phyloP scores from a whole-genome alignment of 2,113 vertebrate species.

The Stegostoma tigrinum region DNA sequence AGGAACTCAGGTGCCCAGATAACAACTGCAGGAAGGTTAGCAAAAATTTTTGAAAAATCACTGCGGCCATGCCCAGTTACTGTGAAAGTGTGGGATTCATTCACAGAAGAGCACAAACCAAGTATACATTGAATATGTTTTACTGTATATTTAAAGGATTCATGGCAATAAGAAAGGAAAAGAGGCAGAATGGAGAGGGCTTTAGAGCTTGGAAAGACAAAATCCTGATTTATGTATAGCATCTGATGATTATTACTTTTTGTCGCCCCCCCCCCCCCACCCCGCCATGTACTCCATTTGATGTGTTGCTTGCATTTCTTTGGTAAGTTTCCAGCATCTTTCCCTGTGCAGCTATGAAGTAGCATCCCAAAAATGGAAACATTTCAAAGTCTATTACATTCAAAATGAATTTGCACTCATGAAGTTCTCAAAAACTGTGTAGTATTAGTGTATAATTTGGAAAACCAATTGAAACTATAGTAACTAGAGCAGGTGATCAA shows the following conservation, averaged over 20 bases:
- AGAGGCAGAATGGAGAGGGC: background rate
- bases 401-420: background rate
- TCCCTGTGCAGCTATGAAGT: background rate
- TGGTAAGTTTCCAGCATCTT: background rate
- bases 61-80: background rate
- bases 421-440: background rate
- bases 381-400: background rate
- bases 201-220: background rate
- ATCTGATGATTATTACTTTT: background rate
- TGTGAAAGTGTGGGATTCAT: background rate
- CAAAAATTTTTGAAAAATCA: background rate
- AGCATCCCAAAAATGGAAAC: background rate
- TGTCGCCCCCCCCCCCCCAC: no score
- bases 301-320: background rate
- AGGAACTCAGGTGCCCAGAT: conserved; percentile 66
- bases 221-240: background rate
- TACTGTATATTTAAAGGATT: background rate
- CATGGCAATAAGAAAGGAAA: background rate
- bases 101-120: background rate
- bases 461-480: background rate
- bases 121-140: background rate
- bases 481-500: background rate
- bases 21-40: conserved; percentile 78
- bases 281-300: background rate
- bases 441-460: no score